Base-by-base conservation (phyloP, 2,888 invertebrate species). In the Amphipyra tragopoginis region DNA sequence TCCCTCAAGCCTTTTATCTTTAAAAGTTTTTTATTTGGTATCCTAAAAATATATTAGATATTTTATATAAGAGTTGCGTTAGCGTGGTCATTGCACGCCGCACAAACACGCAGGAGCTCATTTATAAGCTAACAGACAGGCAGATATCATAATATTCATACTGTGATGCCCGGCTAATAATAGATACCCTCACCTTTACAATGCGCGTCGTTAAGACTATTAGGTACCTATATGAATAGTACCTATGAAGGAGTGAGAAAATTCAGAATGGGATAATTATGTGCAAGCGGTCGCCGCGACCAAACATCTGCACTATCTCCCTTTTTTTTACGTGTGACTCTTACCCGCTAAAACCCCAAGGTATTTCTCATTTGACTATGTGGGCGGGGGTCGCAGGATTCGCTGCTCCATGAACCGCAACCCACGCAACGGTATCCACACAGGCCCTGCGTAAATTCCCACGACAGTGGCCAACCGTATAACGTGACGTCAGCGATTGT, bases 1-100 rank as follows among this genome's bases (percentile, higher is more conserved):
- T 78, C 58, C 15, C 61, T 50, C 38, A 63, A 74, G 49, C 55
- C 54, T 53, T 65, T 50, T 58, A 61, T 59, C 51, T 54, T 59
- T 33, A 9, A 49, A 67, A 63, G 55, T 53, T 75, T 65, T 43
- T 58, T 49, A 61, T 58, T 61, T 44, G 1, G 5, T 60, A 52
- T 49, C 39, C 60, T 29, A 11, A 13, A 51, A 47, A 53, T 52
- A 43, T 62, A 47, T 44, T 29, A 5, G 4, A 52, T 13, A 11
- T 50, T 26, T 38, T 38, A 54, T 38, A 34, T 29, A 33, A 38
- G 21, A 44, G 11, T 6, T 15, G 15, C n/a, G n/a, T 9, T 47
- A n/a, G 43, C 21, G 43, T 51, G 29, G 42, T 14, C 6, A 39
- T 33, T 42, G 34, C 33, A 14, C 13, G 14, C 6, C 15, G 36